Conservation (phyloP, 2,888 invertebrate genomes). For the Ischnus inquisitorius region DNA sequence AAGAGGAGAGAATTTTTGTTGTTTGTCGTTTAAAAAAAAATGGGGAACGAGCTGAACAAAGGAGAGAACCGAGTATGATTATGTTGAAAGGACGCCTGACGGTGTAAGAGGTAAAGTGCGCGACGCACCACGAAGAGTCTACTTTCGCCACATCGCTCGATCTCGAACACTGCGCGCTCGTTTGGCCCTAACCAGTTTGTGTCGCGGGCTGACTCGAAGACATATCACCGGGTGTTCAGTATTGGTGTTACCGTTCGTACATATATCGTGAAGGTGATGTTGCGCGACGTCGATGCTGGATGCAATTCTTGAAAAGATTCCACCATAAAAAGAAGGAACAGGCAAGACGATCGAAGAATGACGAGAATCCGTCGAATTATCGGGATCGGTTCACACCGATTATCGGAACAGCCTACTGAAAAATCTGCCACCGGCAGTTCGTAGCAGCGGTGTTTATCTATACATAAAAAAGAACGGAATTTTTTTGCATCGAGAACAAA, state of each 20-base stretch:
- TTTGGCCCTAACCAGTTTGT: slow-evolving; percentile 41
- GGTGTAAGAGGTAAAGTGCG: slow-evolving; percentile 37
- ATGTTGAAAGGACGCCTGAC: background rate
- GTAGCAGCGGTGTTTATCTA: slow-evolving; percentile 54
- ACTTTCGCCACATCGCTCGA: slow-evolving; percentile 49
- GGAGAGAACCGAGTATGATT: background rate
- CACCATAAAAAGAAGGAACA: background rate
- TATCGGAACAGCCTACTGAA: slow-evolving; percentile 30
- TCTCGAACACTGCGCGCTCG: slow-evolving; percentile 42
- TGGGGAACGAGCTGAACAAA: background rate
- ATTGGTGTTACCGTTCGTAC: slow-evolving; percentile 25
- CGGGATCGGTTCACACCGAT: slow-evolving; percentile 13
- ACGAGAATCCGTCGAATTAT: slow-evolving; percentile 37
- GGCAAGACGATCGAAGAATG: slow-evolving; percentile 11
- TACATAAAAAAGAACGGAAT: slow-evolving; percentile 36
- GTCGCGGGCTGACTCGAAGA: slow-evolving; percentile 31
- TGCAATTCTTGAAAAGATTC: slow-evolving; percentile 26
- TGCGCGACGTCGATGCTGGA: slow-evolving; percentile 8
- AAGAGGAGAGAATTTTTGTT: slow-evolving; percentile 12
- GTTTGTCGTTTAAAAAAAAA: slow-evolving; percentile 2
- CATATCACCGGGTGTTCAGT: slow-evolving; percentile 41
- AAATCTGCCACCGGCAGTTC: slow-evolving; percentile 40
- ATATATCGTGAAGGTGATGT: slow-evolving; percentile 38
- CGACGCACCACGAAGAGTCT: slow-evolving; percentile 55
- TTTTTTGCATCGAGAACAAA: slow-evolving; percentile 47